Base-by-base conservation (phyloP, 1,140 invertebrate species). In the Macrosteles quadrilineatus region DNA sequence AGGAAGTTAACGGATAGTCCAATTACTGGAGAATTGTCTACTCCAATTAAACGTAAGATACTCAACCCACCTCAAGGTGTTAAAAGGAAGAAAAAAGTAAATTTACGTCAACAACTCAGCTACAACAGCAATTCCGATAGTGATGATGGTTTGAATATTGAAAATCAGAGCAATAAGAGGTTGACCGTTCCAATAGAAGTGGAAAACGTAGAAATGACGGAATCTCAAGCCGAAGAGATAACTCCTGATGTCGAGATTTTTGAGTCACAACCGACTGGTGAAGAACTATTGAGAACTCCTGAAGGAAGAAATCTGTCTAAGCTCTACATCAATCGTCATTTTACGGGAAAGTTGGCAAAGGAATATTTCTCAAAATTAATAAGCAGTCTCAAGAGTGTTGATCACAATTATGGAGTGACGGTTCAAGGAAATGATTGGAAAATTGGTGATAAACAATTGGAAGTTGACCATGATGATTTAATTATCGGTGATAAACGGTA, bases 301-400 rank as follows among this genome's bases (percentile, higher is more conserved):
- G 11, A 53, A 11, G 47, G 47, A 17, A 53, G 21, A 53, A 6
- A 17, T 14, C 11, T 53, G 6, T 11, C 47, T 17, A 53, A 53
- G 21, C 6, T 6, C 4, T 53, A 17, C 21, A 21, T 53, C 4
- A 21, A 53, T 14, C 11, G 21, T 14, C 11, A 6, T 21, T 53
- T 53, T 19, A 53, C 47, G 19, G 47, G 47, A 14, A 53, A 53
- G 6, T 4, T 53, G 19, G 47, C 47, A 6, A 53, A 53, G 21
- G 47, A 53, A 21, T 53, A 53, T 53, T 53, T 53, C 21, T 11
- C 21, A 11, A 53, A 53, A 53, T 21, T 53, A 21, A 53, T 53
- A 17, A 53, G 4, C 11, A 19, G 47, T 6, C 4, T 4, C 19
- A 53, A 53, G 21, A 4, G 21, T 9, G 29, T 62, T 29, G 57